These are phyloP conservation scores for Drosophila pallidifrons DNA, from an alignment of 1,140 invertebrate genomes.

Conservation along the genomic window DNA sequence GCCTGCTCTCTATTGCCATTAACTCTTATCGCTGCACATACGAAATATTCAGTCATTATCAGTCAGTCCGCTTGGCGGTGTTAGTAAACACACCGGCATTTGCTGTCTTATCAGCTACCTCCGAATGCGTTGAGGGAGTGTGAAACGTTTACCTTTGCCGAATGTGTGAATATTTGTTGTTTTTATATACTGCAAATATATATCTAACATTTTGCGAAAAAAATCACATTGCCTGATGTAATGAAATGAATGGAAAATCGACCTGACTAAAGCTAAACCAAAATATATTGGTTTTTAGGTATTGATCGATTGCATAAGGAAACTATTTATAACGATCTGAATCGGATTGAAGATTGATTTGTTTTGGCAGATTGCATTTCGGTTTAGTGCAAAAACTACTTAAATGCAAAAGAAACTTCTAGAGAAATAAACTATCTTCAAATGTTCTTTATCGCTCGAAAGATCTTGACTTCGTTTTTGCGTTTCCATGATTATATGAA, in stretches of 20 bases:
- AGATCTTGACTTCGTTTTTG: too few relatives aligned
- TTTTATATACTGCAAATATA: conserved; percentile 17
- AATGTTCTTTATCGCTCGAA: too few relatives aligned
- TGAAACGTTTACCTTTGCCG: background rate
- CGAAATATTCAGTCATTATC: conserved; percentile 41
- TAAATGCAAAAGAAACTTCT: too few relatives aligned
- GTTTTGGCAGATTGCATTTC: background rate
- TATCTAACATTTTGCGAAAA: conserved; percentile 17
- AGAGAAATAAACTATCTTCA: too few relatives aligned
- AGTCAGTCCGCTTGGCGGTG: conserved; percentile 45
- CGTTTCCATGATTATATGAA: too few relatives aligned
- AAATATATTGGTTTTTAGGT: background rate
- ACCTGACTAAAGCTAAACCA: background rate
- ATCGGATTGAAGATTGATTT: background rate
- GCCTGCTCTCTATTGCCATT: conserved; percentile 41
- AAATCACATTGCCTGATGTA: background rate
- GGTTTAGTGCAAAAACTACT: too few relatives aligned
- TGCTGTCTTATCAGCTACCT: conserved; percentile 58
- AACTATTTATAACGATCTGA: background rate
- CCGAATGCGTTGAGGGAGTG: conserved; percentile 15
- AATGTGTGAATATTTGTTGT: conserved; percentile 31
- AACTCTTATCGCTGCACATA: conserved; percentile 51
- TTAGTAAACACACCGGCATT: conserved; percentile 74
- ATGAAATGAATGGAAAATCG: conserved; percentile 2
- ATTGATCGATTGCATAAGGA: conserved; percentile 21